Evolutionary conservation across 2,888 invertebrate genomes (phyloP).

Genomic region (Heliconius cydno): DNA sequence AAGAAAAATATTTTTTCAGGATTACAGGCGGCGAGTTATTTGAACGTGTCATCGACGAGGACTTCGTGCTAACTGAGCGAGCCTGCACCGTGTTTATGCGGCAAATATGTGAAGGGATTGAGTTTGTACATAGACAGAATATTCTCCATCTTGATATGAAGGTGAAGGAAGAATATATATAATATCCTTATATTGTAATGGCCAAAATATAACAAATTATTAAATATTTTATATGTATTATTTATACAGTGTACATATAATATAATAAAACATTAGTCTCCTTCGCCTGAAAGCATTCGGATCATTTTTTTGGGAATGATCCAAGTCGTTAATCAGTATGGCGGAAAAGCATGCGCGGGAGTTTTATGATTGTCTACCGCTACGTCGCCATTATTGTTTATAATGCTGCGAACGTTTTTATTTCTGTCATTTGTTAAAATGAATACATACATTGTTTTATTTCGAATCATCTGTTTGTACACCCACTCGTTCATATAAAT

Average conservation of each 20-base stretch:
- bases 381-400: constrained; percentile 54
- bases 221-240: background rate
- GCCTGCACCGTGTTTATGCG: constrained; percentile 98
- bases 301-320: constrained; percentile 60
- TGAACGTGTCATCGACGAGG: constrained; percentile 99
- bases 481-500: constrained; percentile 2
- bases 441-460: constrained; percentile 29
- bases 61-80: constrained; percentile 97
- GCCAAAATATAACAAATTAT: background rate
- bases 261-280: constrained; percentile 36
- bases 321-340: constrained; percentile 77
- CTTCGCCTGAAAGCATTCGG: constrained; percentile 42
- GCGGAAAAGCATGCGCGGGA: constrained; percentile 69
- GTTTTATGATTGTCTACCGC: constrained; percentile 67
- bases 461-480: constrained; percentile 26
- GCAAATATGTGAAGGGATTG: constrained; percentile 98
- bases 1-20: constrained; percentile 83
- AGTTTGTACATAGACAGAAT: constrained; percentile 97
- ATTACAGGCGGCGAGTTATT: constrained; percentile 99
- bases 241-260: constrained; percentile 6
- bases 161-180: constrained; percentile 75
- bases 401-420: constrained; percentile 49
- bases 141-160: constrained; percentile 99
- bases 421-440: constrained; percentile 43
- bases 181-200: background rate